A percentile compares a stretch with the other conserved stretches of the same genome.
Conservation (phyloP, 2,888 invertebrate species). For the Cephus nigrinus region DNA sequence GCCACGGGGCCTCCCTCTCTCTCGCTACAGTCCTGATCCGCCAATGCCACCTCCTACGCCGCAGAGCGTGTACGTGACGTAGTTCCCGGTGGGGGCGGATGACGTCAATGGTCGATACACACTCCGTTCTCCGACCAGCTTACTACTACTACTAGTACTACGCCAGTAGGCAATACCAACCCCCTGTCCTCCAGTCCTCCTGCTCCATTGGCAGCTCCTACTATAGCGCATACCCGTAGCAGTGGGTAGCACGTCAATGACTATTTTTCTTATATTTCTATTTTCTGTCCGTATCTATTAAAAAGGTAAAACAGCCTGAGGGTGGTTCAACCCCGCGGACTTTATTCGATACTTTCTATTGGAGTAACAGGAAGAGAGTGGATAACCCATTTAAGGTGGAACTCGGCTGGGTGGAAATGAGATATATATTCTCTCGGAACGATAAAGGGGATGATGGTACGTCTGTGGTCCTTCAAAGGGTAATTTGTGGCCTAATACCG, state of each 20-base stretch:
- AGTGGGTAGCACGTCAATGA: background rate
- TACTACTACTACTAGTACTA: constrained; percentile 44
- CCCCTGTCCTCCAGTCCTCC: background rate
- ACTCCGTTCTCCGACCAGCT: constrained; percentile 46
- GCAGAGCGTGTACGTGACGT: constrained; percentile 54
- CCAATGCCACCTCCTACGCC: constrained; percentile 39
- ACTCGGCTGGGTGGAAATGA: background rate
- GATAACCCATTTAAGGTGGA: background rate
- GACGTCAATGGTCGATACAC: constrained; percentile 62
- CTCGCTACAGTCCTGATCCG: constrained; percentile 28
- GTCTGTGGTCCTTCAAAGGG: constrained; percentile 12
- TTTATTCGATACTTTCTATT: background rate
- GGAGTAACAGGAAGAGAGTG: background rate
- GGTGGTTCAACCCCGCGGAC: background rate
- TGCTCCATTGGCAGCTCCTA: background rate
- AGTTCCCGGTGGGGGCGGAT: constrained; percentile 52
- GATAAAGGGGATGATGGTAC: constrained; percentile 5
- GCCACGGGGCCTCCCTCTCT: background rate
- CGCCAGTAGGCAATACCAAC: constrained; percentile 32
- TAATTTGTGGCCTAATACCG: background rate
- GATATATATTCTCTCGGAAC: background rate
- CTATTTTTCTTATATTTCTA: background rate
- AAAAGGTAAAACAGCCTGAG: background rate
- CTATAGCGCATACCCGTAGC: background rate
- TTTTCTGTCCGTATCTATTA: background rate